Percentiles rank a stretch among this genome's conserved stretches.
These are phyloP conservation scores for Clarias gariepinus DNA, from an alignment of 2,113 vertebrate species.

Conservation along the genomic window DNA sequence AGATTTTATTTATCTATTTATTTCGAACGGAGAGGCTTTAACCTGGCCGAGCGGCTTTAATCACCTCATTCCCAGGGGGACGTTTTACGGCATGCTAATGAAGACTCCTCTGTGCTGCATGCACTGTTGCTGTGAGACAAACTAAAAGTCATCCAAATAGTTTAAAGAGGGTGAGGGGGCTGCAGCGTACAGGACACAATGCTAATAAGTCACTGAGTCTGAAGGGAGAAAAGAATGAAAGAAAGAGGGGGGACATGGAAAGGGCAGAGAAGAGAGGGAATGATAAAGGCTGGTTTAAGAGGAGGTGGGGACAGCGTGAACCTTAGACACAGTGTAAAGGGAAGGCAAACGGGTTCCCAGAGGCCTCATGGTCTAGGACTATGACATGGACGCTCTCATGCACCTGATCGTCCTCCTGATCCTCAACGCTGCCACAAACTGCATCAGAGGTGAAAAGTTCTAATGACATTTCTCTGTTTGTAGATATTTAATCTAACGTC, in stretches of 20 bases:
- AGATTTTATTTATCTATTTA: not conserved
- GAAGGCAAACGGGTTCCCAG: not conserved
- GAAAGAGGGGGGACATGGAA: not conserved
- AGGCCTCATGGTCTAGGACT: slow-evolving; percentile 7
- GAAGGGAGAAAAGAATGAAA: slow-evolving; percentile 8
- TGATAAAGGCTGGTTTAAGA: not conserved
- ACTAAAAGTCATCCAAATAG: slow-evolving; percentile 63
- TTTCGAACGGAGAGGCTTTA: slow-evolving; percentile 21
- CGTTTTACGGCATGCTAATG: slow-evolving; percentile 70
- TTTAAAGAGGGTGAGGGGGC: slow-evolving; percentile 33
- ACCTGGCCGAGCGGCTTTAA: slow-evolving; percentile 42
- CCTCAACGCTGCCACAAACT: slow-evolving; percentile 32
- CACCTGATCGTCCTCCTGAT: slow-evolving; percentile 48
- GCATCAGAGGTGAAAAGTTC: slow-evolving; percentile 49
- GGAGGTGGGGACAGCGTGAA: not conserved
- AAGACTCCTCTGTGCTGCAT: slow-evolving; percentile 58
- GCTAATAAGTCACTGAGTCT: slow-evolving; percentile 50
- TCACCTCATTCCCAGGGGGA: slow-evolving; percentile 43
- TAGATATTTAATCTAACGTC: not conserved
- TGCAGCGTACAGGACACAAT: slow-evolving; percentile 56
- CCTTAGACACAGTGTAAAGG: not conserved
- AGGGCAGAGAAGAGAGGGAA: not conserved
- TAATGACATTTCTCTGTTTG: not conserved
- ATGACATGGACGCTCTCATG: slow-evolving; percentile 22
- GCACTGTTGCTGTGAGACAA: slow-evolving; percentile 71